These are phyloP conservation scores for Calephelis perditalis DNA, from an alignment of 2,888 invertebrate genomes.

Conservation along the genomic window DNA sequence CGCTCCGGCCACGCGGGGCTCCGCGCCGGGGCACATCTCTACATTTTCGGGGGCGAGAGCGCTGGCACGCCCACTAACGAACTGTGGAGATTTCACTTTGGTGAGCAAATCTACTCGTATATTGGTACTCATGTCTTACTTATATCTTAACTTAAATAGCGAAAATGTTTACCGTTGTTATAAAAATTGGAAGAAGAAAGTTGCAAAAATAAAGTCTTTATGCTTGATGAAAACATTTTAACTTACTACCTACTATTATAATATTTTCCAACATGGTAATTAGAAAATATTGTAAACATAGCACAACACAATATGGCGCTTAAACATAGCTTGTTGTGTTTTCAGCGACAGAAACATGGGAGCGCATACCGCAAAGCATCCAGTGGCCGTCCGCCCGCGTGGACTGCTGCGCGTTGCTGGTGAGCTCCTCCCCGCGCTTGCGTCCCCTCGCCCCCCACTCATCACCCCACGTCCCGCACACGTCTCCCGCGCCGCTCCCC, in stretches of 20 bases:
- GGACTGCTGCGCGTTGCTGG: constrained; percentile 82
- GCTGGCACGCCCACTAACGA: constrained; percentile 85
- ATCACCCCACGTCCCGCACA: constrained; percentile 32
- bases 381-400: constrained; percentile 83
- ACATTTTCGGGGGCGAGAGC: constrained; percentile 88
- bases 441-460: constrained; percentile 40
- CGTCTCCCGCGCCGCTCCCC: constrained; percentile 46
- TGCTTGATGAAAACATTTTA: too few relatives aligned
- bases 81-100: constrained; percentile 90
- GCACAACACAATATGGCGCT: too few relatives aligned
- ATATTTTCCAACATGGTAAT: too few relatives aligned
- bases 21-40: constrained; percentile 85
- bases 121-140: too few relatives aligned
- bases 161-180: too few relatives aligned
- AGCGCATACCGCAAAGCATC: constrained; percentile 80
- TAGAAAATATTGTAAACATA: too few relatives aligned
- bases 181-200: too few relatives aligned
- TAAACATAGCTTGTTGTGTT: too few relatives aligned
- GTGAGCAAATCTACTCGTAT: constrained; percentile 49
- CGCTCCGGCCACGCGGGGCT: constrained; percentile 89
- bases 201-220: too few relatives aligned
- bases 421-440: constrained; percentile 75
- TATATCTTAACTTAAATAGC: too few relatives aligned
- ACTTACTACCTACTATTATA: too few relatives aligned
- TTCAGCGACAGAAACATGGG: constrained; percentile 86